Base-by-base conservation (phyloP, 2,888 invertebrate species). In the Pheosia tremula region DNA sequence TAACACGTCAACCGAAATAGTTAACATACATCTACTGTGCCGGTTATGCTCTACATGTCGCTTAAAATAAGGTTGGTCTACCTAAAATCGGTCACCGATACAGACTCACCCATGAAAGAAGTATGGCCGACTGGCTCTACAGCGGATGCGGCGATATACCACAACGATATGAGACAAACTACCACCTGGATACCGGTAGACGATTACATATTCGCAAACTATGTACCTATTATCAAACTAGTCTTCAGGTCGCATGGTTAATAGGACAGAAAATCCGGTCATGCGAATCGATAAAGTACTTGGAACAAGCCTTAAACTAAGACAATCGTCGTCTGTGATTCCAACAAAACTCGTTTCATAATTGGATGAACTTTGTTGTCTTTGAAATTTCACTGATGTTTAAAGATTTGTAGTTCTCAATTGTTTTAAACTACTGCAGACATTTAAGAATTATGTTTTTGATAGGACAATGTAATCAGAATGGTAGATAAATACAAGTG, bases 71-170 rank as follows among this genome's bases (percentile, higher is more conserved):
- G 39, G 57, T 64, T 63, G 63, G 71, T 66, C 66, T 72, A 77
- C 64, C 74, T 75, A 55, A 68, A 70, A 67, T 71, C 71, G 72
- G 73, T 74, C 74, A 80, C 69, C 64, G 61, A 74, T 71, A 71
- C 67, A 66, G 78, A 87, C 88, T 88, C 84, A 88, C 89, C 87
- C 88, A 89, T 88, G 82, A 78, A 83, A 77, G 71, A 76, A 79
- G 72, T 74, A 81, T 77, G 80, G 81, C 72, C 76, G 80, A 82
- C 70, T 81, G 81, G 77, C 77, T 82, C 67, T 64, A 71, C 71
- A 75, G 72, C 83, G 80, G 86, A 84, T 80, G 80, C 80, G 80
- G 81, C 75, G 75, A 74, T 73, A 77, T 78, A 70, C 71, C 75
- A 74, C 79, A 72, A 78, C 80, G 72, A 73, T 75, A 72, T 73